Conservation (phyloP, 1,140 invertebrate genomes). For the Ceratoteleas bidentatus region DNA sequence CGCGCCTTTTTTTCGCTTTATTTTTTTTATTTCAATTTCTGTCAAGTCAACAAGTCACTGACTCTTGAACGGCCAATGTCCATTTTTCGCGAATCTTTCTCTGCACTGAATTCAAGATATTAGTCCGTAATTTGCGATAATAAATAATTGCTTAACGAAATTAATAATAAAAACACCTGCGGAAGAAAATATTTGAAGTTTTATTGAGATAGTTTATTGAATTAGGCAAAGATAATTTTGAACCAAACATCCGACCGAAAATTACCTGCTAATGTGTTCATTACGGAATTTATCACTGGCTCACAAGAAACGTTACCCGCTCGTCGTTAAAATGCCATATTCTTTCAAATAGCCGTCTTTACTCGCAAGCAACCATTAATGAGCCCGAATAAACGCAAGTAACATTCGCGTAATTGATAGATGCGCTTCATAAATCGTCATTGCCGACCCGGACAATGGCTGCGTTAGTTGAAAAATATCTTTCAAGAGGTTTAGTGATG, state of each 20-base stretch:
- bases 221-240: too few relatives aligned
- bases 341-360: constrained; percentile 45
- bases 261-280: constrained; percentile 2
- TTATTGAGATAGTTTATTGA: too few relatives aligned
- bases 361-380: constrained; percentile 26
- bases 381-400: constrained; percentile 24
- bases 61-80: not conserved
- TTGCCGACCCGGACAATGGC: constrained; percentile 1
- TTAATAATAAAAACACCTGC: too few relatives aligned
- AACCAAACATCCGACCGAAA: constrained; percentile 2
- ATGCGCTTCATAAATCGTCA: constrained; percentile 28
- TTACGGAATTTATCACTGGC: constrained; percentile 37
- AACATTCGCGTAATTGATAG: constrained; percentile 31
- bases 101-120: too few relatives aligned
- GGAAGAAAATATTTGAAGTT: too few relatives aligned
- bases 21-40: not conserved
- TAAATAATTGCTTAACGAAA: too few relatives aligned
- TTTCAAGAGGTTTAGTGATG: constrained; percentile 3
- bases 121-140: too few relatives aligned
- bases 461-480: constrained; percentile 29
- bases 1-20: not conserved
- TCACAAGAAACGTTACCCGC: constrained; percentile 38
- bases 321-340: constrained; percentile 31
- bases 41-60: not conserved
- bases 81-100: too few relatives aligned